Conservation (phyloP, 2,797 vertebrate genomes). For the Phoeniculus purpureus region DNA sequence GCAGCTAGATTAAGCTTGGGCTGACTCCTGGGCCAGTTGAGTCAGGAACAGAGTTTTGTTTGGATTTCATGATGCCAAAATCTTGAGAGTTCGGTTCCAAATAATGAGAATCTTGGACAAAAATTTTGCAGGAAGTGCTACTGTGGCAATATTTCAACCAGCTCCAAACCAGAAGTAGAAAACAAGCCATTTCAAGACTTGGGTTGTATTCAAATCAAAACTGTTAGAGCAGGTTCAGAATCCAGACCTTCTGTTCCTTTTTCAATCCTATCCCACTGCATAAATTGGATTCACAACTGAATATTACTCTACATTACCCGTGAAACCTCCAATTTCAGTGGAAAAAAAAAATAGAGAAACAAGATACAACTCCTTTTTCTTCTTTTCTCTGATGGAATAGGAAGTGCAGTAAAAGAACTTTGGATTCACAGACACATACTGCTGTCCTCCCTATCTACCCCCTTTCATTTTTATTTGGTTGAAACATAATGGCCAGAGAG, state of each 20-base stretch:
- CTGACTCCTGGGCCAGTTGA: constrained; percentile 60
- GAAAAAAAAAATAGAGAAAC: background rate
- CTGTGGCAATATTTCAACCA: constrained; percentile 72
- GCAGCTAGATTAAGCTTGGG: constrained; percentile 48
- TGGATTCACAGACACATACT: background rate
- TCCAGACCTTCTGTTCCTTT: constrained; percentile 68
- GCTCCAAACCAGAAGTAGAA: constrained; percentile 72
- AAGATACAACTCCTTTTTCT: background rate
- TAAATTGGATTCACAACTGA: constrained; percentile 65
- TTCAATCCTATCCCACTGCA: constrained; percentile 64
- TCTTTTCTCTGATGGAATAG: background rate
- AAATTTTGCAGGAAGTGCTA: constrained; percentile 70
- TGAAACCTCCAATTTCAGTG: constrained; percentile 28
- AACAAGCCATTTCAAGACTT: constrained; percentile 70
- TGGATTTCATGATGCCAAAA: constrained; percentile 57
- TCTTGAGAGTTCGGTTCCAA: constrained; percentile 64
- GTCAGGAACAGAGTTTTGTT: constrained; percentile 62
- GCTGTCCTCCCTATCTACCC: background rate
- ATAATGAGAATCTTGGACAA: constrained; percentile 70
- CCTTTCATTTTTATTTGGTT: background rate
- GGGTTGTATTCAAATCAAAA: constrained; percentile 65
- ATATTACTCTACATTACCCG: constrained; percentile 49
- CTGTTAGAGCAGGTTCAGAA: constrained; percentile 67
- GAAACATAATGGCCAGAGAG: background rate
- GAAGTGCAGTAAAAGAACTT: background rate